Conservation (phyloP, 2,797 vertebrate genomes). For the Pseudochirops corinnae region DNA sequence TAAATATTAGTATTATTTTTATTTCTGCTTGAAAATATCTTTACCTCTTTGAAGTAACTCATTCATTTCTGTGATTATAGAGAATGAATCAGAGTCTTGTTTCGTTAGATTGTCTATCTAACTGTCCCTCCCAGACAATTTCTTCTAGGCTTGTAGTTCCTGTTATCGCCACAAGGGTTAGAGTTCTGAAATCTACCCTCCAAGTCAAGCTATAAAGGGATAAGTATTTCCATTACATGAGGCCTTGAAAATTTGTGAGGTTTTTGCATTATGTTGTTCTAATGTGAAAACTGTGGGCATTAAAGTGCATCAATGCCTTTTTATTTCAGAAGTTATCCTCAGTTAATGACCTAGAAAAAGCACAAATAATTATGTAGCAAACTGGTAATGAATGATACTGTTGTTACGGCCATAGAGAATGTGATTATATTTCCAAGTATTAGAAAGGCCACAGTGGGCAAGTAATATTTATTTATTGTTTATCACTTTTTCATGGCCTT, state of each 20-base stretch:
- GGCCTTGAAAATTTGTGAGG: neutral
- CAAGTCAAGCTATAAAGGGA: neutral
- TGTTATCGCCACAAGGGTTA: neutral
- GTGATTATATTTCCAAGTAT: neutral
- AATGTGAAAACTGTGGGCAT: neutral
- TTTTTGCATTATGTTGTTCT: constrained; percentile 7
- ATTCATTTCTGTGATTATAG: neutral
- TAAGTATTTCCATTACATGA: neutral
- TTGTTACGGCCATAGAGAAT: neutral
- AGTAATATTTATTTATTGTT: neutral
- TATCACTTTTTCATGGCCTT: neutral
- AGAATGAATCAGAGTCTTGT: neutral
- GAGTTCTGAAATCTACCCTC: neutral
- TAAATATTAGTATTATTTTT: neutral
- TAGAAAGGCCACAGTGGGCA: neutral
- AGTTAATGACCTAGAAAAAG: constrained; percentile 15
- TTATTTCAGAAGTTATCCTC: neutral
- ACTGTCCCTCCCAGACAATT: neutral
- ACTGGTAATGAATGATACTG: neutral
- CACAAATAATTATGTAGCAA: neutral
- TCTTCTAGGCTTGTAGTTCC: neutral
- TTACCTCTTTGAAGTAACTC: neutral
- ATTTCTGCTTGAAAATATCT: neutral
- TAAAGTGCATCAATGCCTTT: constrained; percentile 33
- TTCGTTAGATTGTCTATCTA: neutral